Conservation (phyloP, 2,113 vertebrate species). For the Phaethornis superciliosus region DNA sequence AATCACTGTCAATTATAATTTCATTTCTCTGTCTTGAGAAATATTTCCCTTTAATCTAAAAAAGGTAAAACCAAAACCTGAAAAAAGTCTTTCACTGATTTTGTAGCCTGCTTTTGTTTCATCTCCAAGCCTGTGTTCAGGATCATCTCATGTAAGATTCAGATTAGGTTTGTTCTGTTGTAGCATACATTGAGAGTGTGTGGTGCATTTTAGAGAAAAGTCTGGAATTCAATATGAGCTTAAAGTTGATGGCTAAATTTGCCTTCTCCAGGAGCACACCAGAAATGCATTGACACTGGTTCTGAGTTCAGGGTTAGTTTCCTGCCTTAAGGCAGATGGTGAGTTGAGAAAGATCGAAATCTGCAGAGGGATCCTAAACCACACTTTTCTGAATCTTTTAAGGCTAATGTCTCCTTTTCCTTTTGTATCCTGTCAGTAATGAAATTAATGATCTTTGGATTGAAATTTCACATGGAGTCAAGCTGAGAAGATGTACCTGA, state of each 20-base stretch:
- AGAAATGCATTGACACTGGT: not conserved
- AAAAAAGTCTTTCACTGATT: not conserved
- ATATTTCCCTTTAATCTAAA: not conserved
- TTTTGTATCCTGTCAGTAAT: not conserved
- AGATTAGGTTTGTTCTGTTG: not conserved
- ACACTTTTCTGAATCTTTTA: not conserved
- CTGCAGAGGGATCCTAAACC: not conserved
- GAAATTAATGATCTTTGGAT: slow-evolving; percentile 19
- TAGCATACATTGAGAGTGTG: not conserved
- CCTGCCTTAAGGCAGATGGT: not conserved
- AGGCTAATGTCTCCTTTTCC: slow-evolving; percentile 12
- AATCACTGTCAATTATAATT: not conserved
- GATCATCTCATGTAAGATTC: not conserved
- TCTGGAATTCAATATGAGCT: not conserved
- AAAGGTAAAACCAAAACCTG: not conserved
- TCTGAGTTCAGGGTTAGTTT: not conserved
- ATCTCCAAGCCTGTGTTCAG: not conserved
- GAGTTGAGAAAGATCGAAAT: not conserved
- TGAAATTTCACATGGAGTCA: slow-evolving; percentile 49
- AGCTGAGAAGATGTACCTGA: slow-evolving; percentile 52
- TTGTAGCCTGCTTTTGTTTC: not conserved
- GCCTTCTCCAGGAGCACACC: not conserved
- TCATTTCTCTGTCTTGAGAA: not conserved
- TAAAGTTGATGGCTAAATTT: not conserved
- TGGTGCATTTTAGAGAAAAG: not conserved